Evolutionary conservation across 2,113 vertebrate genomes (phyloP).

Genomic region (Ciconia maguari): DNA sequence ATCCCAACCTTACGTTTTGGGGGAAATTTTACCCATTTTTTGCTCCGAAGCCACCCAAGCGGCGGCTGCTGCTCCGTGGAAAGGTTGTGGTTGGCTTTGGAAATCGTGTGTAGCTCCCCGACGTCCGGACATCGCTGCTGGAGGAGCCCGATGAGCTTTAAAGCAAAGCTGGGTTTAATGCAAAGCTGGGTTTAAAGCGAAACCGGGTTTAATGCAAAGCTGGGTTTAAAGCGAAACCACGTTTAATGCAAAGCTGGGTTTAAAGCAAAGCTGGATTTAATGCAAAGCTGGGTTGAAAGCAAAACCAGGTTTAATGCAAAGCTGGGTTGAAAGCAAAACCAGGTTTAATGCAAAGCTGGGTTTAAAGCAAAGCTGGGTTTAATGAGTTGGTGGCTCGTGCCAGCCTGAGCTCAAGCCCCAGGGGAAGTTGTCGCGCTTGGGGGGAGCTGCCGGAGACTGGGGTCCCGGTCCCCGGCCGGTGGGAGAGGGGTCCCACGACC

Average conservation of each 20-base stretch:
- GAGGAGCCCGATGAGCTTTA: neutral
- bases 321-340: neutral
- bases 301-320: neutral
- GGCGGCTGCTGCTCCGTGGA: neutral
- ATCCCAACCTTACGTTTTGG: accelerated
- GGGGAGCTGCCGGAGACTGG: neutral
- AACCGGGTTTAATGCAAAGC: neutral
- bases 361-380: neutral
- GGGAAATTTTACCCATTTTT: accelerated
- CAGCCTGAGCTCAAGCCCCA: neutral
- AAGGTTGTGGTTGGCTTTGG: neutral
- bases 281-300: neutral
- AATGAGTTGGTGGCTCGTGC: neutral
- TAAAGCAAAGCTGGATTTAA: neutral
- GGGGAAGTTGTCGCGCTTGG: accelerated
- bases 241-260: neutral
- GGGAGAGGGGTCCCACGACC: neutral
- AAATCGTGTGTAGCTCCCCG: accelerated
- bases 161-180: neutral
- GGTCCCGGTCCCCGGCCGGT: accelerated
- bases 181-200: neutral
- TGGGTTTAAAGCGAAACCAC: neutral
- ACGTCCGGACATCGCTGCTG: accelerated
- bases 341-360: neutral
- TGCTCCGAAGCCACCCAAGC: neutral